These are phyloP conservation scores for Cryptops parisi DNA, from an alignment of 2,888 invertebrate species.

Conservation along the genomic window DNA sequence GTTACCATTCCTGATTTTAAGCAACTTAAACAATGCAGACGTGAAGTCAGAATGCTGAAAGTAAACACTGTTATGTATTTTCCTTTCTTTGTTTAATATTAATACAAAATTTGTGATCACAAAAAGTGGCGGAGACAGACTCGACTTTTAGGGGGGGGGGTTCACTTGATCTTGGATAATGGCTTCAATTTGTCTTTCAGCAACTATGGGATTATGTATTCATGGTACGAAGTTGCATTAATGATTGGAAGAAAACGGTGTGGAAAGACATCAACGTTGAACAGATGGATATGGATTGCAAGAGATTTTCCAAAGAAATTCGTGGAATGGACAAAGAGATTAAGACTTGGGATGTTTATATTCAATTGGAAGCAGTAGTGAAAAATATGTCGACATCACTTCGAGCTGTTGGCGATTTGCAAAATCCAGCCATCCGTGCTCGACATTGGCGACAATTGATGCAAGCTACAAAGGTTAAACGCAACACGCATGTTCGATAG, in stretches of 20 bases:
- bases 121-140: too few species aligned
- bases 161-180: background rate
- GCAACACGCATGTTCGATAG: too few species aligned
- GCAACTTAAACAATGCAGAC: slow-evolving; percentile 74
- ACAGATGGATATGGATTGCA: slow-evolving; percentile 97
- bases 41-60: slow-evolving; percentile 71
- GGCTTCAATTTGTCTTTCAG: slow-evolving; percentile 32
- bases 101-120: too few species aligned
- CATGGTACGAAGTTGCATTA: slow-evolving; percentile 78
- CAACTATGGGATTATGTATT: slow-evolving; percentile 91
- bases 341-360: slow-evolving; percentile 84
- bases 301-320: slow-evolving; percentile 91
- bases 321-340: slow-evolving; percentile 87
- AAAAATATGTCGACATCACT: slow-evolving; percentile 93
- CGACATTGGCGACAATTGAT: slow-evolving; percentile 95
- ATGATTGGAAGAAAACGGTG: slow-evolving; percentile 93
- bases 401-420: slow-evolving; percentile 84
- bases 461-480: slow-evolving; percentile 84
- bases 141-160: background rate
- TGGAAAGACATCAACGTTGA: slow-evolving; percentile 96
- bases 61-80: too few species aligned
- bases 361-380: slow-evolving; percentile 73
- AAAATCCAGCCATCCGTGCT: slow-evolving; percentile 90
- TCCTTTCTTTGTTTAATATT: too few species aligned
- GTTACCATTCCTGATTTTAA: slow-evolving; percentile 92